Evolutionary conservation across 2,888 invertebrate species (phyloP).

Genomic region (Cheilosia impressa): DNA sequence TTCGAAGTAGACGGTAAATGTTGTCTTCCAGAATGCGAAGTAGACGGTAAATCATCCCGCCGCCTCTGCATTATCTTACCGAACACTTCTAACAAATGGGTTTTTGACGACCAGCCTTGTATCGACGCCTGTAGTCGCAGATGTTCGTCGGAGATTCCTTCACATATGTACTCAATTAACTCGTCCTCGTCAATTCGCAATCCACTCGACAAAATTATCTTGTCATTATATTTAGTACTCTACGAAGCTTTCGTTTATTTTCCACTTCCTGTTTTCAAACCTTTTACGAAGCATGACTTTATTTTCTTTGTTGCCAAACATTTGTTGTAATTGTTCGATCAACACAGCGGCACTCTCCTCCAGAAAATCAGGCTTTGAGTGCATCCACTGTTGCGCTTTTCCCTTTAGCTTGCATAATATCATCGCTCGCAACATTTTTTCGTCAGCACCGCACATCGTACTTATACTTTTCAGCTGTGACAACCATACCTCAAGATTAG

Average conservation of each 20-base stretch:
- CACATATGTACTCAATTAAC: neutral
- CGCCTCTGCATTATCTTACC: neutral
- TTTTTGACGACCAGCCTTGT: neutral
- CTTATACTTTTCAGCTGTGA: constrained; percentile 1
- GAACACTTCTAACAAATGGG: constrained; percentile 2
- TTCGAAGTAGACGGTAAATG: neutral
- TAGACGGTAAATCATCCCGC: neutral
- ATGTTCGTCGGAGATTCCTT: constrained; percentile 6
- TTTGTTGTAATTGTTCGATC: neutral
- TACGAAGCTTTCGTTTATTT: neutral
- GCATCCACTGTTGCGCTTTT: constrained; percentile 50
- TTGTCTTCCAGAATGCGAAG: no score
- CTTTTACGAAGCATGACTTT: neutral
- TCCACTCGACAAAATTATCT: neutral
- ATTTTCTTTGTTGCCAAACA: neutral
- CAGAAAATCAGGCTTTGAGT: constrained; percentile 35
- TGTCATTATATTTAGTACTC: constrained; percentile 2
- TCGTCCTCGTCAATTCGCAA: constrained; percentile 6
- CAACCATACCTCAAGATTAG: constrained; percentile 9
- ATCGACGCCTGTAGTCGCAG: constrained; percentile 2
- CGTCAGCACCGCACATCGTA: neutral
- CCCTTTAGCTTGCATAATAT: constrained; percentile 36
- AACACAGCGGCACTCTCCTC: neutral
- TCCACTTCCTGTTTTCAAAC: neutral
- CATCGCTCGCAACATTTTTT: neutral